Conservation (phyloP, 92 coral and sea anemone genomes). For the Parazoanthus swiftii region DNA sequence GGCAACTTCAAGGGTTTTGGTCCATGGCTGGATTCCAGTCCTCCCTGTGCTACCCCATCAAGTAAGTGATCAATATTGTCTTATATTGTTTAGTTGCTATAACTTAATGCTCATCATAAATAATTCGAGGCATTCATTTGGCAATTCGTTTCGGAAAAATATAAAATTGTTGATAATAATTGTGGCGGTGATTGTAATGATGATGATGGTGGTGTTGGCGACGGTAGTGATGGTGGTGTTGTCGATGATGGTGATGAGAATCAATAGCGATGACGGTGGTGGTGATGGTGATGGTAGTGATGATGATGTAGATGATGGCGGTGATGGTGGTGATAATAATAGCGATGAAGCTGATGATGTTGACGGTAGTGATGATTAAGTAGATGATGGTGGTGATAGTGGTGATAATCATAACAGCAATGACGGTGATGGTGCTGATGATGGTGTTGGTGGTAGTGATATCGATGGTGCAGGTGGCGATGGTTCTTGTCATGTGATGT, state of each 20-base stretch:
- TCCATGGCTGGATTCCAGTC: constrained; percentile 89
- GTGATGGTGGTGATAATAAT: too few species aligned
- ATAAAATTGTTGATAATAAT: too few species aligned
- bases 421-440: neutral
- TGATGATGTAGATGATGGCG: neutral
- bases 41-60: constrained; percentile 96
- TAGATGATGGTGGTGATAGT: neutral
- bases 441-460: too few species aligned
- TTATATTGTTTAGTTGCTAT: neutral
- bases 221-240: neutral
- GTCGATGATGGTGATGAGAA: neutral
- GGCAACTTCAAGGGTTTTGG: constrained; percentile 97
- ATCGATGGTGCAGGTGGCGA: neutral
- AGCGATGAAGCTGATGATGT: neutral
- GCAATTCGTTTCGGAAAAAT: too few species aligned
- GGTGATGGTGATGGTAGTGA: neutral
- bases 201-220: neutral
- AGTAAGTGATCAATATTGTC: constrained; percentile 61
- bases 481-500: neutral
- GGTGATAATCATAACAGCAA: too few species aligned
- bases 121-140: neutral
- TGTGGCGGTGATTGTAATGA: too few species aligned
- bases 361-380: neutral
- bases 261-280: neutral
- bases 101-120: neutral